phyloP scores from a whole-genome alignment of 2,113 vertebrate genomes.

The Chionis minor region DNA sequence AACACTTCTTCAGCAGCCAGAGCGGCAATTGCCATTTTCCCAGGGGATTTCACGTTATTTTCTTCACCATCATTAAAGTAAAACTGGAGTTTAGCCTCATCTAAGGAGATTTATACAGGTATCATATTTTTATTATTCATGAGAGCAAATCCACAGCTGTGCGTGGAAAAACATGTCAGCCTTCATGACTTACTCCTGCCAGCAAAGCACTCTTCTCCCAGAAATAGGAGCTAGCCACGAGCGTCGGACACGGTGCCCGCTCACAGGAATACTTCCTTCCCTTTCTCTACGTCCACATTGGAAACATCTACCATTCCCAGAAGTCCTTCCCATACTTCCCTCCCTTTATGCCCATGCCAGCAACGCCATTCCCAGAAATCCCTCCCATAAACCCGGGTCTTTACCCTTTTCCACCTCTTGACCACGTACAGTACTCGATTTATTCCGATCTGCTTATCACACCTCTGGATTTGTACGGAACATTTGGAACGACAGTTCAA shows the following conservation, averaged over 20 bases:
- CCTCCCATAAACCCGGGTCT: not conserved
- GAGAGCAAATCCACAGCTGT: not conserved
- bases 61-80: not conserved
- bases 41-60: not conserved
- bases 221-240: fast-evolving
- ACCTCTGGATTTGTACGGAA: not conserved
- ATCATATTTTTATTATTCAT: fast-evolving
- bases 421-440: not conserved
- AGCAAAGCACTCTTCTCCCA: not conserved
- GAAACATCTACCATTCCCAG: not conserved
- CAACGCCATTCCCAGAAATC: not conserved
- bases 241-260: fast-evolving
- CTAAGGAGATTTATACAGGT: not conserved
- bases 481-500: no score
- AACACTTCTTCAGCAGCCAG: not conserved
- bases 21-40: not conserved
- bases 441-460: fast-evolving
- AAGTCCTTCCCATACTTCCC: not conserved
- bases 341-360: fast-evolving
- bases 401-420: not conserved
- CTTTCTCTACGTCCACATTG: not conserved
- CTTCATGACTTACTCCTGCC: not conserved
- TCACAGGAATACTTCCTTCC: not conserved
- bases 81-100: not conserved
- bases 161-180: not conserved